These are phyloP conservation scores for Eretmochelys imbricata DNA, from an alignment of 2,113 vertebrate species.

Conservation along the genomic window DNA sequence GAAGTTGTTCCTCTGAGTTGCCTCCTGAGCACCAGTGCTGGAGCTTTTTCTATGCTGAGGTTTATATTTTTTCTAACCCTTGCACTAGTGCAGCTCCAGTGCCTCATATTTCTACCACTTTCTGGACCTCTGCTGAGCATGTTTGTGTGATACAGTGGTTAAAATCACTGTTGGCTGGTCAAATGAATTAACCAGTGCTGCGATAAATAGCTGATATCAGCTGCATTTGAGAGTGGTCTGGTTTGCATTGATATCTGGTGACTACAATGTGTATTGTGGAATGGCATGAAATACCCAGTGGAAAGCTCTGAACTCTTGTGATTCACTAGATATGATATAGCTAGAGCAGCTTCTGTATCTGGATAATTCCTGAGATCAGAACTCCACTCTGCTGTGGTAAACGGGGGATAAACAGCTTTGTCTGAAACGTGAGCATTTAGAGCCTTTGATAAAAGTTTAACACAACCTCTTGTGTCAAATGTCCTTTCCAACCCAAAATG, in stretches of 20 bases:
- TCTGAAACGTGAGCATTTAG: neutral
- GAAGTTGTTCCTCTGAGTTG: neutral
- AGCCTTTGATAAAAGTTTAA: neutral
- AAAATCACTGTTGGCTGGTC: neutral
- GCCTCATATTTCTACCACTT: neutral
- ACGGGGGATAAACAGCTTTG: neutral
- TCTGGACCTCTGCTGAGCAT: neutral
- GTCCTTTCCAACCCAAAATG: fast-evolving
- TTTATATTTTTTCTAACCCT: neutral
- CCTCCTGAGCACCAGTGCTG: no score
- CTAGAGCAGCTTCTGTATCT: neutral
- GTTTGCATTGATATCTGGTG: neutral
- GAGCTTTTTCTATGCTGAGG: neutral
- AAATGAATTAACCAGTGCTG: neutral
- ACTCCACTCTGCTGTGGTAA: no score
- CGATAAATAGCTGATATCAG: neutral
- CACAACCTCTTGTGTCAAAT: neutral
- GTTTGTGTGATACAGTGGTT: neutral
- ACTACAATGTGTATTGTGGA: neutral
- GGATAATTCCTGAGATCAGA: neutral
- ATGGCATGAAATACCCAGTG: neutral
- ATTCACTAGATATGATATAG: neutral
- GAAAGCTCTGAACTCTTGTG: neutral
- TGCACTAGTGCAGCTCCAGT: neutral
- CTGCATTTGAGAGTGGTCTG: neutral